Evolutionary conservation across 2,888 invertebrate species (phyloP).

Genomic region (Artemia sinica): DNA sequence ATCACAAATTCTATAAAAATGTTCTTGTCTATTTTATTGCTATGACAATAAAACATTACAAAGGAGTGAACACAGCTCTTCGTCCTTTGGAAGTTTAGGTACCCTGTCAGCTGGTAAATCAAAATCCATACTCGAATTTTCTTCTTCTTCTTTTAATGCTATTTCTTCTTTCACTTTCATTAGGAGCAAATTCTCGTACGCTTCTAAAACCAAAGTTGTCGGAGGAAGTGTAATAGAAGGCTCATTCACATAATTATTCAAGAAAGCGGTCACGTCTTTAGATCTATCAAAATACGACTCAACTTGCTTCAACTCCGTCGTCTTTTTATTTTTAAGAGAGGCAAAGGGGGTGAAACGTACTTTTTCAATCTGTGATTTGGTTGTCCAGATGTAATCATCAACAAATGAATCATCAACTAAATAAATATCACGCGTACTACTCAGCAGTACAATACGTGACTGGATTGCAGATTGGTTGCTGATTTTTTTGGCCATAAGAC

Average conservation of each 20-base stretch:
- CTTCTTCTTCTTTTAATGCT: neutral
- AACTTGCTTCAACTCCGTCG: neutral
- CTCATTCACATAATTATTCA: slow-evolving; percentile 8
- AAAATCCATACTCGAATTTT: slow-evolving; percentile 2
- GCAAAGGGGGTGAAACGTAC: slow-evolving; percentile 1
- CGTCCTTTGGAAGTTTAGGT: neutral
- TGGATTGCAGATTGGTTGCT: neutral
- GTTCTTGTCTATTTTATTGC: neutral
- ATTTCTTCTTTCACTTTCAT: neutral
- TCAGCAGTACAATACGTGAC: neutral
- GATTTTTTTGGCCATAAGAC: neutral
- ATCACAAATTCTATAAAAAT: too few relatives aligned
- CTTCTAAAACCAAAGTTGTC: neutral
- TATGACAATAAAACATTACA: slow-evolving; percentile 8
- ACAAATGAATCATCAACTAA: neutral
- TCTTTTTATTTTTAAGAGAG: slow-evolving; percentile 7
- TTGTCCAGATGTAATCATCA: neutral
- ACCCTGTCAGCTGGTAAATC: neutral
- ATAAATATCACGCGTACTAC: neutral
- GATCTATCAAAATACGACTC: slow-evolving; percentile 2
- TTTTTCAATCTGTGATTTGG: neutral
- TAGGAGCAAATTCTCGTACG: neutral
- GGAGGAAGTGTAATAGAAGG: slow-evolving; percentile 11
- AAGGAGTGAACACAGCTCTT: neutral
- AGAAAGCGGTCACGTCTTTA: slow-evolving; percentile 3